phyloP scores from a whole-genome alignment of 2,797 vertebrate species.

The Squalus acanthias region DNA sequence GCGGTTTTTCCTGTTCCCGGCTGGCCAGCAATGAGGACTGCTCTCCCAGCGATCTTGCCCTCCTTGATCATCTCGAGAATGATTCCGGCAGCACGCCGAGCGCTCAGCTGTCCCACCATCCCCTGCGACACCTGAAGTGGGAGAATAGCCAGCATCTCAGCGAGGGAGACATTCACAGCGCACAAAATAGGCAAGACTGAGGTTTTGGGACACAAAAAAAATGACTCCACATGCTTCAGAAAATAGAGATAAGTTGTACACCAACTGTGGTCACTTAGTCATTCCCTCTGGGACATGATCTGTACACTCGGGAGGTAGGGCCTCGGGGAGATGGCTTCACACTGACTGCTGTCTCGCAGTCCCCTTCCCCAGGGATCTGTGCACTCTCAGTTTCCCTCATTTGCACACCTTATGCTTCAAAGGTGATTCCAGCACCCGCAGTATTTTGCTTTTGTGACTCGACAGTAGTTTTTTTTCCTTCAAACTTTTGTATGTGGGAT shows the following conservation, averaged over 20 bases:
- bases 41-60: conserved; percentile 85
- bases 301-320: background rate
- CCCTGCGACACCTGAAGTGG: conserved; percentile 79
- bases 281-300: background rate
- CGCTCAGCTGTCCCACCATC: conserved; percentile 86
- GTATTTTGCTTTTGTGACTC: too few species aligned
- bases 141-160: background rate
- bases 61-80: conserved; percentile 92
- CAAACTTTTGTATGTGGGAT: too few species aligned
- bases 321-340: background rate
- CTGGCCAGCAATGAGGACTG: conserved; percentile 82
- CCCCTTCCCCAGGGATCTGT: background rate
- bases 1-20: conserved; percentile 89
- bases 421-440: too few species aligned
- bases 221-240: background rate
- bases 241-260: background rate
- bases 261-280: background rate
- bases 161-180: background rate
- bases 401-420: too few species aligned
- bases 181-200: background rate
- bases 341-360: background rate
- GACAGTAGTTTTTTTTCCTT: too few species aligned
- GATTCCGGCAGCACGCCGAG: conserved; percentile 83
- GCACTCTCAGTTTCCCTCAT: too few species aligned
- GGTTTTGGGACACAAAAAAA: background rate